Evolutionary conservation across 2,113 vertebrate species (phyloP).

Genomic region (Sula dactylatra): DNA sequence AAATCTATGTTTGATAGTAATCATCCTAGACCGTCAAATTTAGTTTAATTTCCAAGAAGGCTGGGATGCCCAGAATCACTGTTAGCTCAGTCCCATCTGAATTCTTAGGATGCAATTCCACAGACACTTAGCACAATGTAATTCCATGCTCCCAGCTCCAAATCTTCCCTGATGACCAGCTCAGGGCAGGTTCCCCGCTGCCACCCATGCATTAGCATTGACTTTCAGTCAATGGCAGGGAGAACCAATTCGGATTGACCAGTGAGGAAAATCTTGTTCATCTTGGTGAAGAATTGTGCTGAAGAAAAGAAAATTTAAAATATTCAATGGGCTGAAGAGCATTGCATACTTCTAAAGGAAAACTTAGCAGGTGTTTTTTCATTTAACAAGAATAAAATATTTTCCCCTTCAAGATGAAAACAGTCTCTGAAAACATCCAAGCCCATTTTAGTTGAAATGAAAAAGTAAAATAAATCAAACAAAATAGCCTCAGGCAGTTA

Average conservation of each 20-base stretch:
- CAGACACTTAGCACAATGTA: not conserved
- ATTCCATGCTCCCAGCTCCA: not conserved
- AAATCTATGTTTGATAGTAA: not conserved
- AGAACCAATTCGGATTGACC: not conserved
- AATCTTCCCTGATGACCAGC: not conserved
- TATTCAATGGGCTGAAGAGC: not conserved
- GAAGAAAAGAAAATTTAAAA: not conserved
- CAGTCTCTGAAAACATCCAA: not conserved
- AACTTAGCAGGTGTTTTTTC: not conserved
- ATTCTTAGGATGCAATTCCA: not conserved
- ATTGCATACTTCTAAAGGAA: not conserved
- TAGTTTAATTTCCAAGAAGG: not conserved
- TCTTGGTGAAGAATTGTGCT: not conserved
- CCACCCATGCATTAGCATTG: not conserved
- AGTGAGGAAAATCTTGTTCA: not conserved
- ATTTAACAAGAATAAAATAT: not conserved
- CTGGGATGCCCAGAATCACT: not conserved
- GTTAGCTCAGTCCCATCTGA: not conserved
- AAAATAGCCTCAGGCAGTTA: not conserved
- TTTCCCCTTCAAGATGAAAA: not conserved
- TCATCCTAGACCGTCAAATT: not conserved
- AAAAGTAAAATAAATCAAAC: not conserved
- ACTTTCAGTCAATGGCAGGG: not conserved
- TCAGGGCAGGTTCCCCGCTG: not conserved
- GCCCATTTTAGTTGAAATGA: not conserved